Conservation (phyloP, 1,140 invertebrate genomes). For the Vanessa atalanta region DNA sequence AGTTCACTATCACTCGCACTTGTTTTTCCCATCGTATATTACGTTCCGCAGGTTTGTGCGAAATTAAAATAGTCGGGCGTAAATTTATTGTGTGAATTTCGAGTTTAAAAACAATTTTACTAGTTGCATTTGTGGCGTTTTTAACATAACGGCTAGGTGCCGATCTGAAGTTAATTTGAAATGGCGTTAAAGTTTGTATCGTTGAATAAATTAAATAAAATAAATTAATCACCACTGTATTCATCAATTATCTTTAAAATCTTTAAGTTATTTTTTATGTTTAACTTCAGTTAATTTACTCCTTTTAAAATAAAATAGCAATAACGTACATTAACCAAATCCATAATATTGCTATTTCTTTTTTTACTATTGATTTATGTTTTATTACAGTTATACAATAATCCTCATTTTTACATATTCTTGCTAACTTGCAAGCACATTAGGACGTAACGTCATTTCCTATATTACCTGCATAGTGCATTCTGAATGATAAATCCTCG, state of each 20-base stretch:
- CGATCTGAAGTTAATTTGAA: too few species aligned
- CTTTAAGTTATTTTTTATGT: neutral
- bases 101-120: neutral
- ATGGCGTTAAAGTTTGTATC: too few species aligned
- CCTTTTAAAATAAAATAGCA: neutral
- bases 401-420: neutral
- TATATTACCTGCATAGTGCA: conserved; percentile 8
- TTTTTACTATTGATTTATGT: neutral
- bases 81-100: conserved; percentile 4
- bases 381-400: neutral
- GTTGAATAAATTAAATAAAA: too few species aligned
- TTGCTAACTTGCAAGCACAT: neutral
- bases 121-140: neutral
- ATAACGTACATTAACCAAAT: neutral
- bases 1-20: conserved; percentile 3
- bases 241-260: neutral
- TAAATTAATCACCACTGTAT: too few species aligned
- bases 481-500: neutral
- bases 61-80: conserved; percentile 1
- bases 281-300: neutral
- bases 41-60: conserved; percentile 1
- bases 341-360: neutral
- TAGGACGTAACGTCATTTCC: conserved; percentile 1
- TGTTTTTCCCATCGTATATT: conserved; percentile 1
- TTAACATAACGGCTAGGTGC: neutral